A percentile compares a stretch with the other conserved stretches of the same genome.
Evolutionary conservation across 2,113 vertebrate genomes (phyloP).

Genomic region (Eudyptes chrysolophus): DNA sequence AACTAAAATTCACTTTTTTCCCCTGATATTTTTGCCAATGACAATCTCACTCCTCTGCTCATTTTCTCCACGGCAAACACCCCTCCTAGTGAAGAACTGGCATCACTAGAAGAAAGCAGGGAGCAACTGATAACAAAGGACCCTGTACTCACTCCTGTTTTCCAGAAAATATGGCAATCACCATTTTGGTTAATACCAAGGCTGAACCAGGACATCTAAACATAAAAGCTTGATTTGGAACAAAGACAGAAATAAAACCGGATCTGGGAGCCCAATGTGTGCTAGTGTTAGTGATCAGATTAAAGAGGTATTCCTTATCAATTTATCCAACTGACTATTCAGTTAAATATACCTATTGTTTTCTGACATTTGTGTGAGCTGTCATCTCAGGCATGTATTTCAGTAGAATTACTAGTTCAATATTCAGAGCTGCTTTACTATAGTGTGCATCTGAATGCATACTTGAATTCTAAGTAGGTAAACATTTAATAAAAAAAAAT

Average conservation of each 20-base stretch:
- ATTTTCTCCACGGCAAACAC: background rate
- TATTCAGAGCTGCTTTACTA: background rate
- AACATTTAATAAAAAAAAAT: background rate
- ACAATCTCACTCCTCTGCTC: background rate
- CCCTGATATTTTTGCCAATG: background rate
- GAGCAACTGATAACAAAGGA: background rate
- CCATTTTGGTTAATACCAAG: background rate
- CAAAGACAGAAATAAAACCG: background rate
- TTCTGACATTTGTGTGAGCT: background rate
- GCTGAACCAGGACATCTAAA: background rate
- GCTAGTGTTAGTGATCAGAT: background rate
- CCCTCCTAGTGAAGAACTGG: background rate
- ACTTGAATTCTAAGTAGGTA: background rate
- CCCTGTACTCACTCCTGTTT: background rate
- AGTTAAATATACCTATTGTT: constrained; percentile 13
- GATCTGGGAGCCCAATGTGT: background rate
- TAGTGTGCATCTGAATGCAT: background rate
- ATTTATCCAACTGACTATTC: background rate
- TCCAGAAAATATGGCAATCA: background rate
- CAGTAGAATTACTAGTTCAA: background rate
- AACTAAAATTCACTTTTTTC: background rate
- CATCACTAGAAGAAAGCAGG: background rate
- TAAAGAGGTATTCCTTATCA: background rate
- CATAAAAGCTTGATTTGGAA: background rate
- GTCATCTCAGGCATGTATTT: background rate